phyloP scores from a whole-genome alignment of 2,113 vertebrate species.

The Mola mola region DNA sequence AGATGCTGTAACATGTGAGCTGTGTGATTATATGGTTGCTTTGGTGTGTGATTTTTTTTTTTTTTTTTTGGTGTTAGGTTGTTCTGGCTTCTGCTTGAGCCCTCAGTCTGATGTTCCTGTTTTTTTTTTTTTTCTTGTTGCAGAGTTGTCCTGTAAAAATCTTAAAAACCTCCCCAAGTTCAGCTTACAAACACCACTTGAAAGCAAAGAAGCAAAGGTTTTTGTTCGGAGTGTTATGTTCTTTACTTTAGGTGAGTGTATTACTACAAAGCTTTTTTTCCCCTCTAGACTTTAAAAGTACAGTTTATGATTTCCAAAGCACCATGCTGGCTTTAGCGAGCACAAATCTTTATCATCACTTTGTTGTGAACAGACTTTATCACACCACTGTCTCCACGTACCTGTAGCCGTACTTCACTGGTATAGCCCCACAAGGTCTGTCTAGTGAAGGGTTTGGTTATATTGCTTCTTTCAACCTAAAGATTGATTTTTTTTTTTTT shows the following conservation, averaged over 20 bases:
- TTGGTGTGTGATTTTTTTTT: slow-evolving; percentile 46
- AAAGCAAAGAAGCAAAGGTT: slow-evolving; percentile 5
- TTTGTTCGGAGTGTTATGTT: too few species aligned
- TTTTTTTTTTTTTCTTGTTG: not conserved
- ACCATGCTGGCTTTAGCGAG: not conserved
- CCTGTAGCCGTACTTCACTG: slow-evolving; percentile 16
- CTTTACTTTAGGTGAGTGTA: too few species aligned
- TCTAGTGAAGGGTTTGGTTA: not conserved
- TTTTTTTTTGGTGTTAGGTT: too few species aligned
- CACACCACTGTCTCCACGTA: slow-evolving; percentile 26
- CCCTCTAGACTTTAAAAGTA: not conserved
- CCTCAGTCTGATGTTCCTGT: slow-evolving; percentile 23
- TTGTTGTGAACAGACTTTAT: slow-evolving; percentile 12
- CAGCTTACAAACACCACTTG: slow-evolving; percentile 9
- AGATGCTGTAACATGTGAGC: slow-evolving; percentile 62
- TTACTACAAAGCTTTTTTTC: slow-evolving; percentile 21
- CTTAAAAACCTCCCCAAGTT: slow-evolving; percentile 1
- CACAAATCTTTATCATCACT: slow-evolving; percentile 10
- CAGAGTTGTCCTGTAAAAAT: slow-evolving; percentile 26
- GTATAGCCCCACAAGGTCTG: slow-evolving; percentile 1
- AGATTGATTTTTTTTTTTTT: too few species aligned
- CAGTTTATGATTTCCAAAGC: slow-evolving; percentile 7
- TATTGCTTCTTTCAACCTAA: too few species aligned
- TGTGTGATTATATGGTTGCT: slow-evolving; percentile 45
- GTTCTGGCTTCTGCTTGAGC: slow-evolving; percentile 30